Evolutionary conservation across 2,888 invertebrate genomes (phyloP).

Genomic region (Tineola bisselliella): DNA sequence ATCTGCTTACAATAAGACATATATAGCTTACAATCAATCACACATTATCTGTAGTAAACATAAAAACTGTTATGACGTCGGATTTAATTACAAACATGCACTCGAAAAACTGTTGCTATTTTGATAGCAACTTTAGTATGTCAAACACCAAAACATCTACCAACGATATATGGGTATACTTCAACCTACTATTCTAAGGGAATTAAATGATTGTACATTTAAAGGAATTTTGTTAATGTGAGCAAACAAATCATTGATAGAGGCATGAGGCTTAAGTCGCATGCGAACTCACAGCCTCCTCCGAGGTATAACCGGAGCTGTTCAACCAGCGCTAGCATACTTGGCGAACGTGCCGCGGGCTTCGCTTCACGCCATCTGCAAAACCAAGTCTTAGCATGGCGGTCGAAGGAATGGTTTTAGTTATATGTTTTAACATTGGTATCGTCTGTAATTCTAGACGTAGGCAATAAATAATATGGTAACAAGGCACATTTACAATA

Average conservation of each 20-base stretch:
- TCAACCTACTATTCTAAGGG: not conserved
- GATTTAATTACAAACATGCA: not conserved
- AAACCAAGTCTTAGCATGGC: slow-evolving; percentile 26
- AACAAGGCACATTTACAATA: too few species aligned
- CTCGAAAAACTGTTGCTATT: not conserved
- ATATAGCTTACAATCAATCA: not conserved
- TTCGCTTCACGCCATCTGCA: slow-evolving; percentile 63
- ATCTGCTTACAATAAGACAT: not conserved
- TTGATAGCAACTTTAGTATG: too few species aligned
- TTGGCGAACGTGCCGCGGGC: slow-evolving; percentile 51
- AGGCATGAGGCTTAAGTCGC: slow-evolving; percentile 19
- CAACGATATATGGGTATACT: not conserved
- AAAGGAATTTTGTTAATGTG: not conserved
- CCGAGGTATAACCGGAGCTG: slow-evolving; percentile 63
- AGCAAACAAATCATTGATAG: not conserved
- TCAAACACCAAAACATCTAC: too few species aligned
- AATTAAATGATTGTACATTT: not conserved
- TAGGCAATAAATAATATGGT: too few species aligned
- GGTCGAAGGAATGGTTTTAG: too few species aligned
- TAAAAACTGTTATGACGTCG: not conserved
- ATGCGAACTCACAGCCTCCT: slow-evolving; percentile 63
- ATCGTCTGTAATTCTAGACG: too few species aligned
- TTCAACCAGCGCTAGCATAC: slow-evolving; percentile 67
- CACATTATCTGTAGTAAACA: not conserved
- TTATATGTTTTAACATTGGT: too few species aligned